phyloP scores from a whole-genome alignment of 1,140 invertebrate species.

The Helicorthomorpha holstii region DNA sequence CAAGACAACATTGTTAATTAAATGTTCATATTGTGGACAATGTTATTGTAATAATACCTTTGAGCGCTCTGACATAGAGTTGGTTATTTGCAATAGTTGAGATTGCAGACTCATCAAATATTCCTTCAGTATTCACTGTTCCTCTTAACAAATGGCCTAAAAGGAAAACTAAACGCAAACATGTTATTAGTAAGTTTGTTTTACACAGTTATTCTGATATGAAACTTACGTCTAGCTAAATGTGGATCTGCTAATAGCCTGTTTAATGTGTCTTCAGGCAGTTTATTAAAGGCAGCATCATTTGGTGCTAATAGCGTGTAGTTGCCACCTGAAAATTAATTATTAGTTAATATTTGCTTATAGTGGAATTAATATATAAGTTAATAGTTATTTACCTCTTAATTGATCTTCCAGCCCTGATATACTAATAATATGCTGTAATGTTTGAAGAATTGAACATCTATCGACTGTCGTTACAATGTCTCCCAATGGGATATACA shows the following conservation, averaged over 20 bases:
- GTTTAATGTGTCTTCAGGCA: neutral
- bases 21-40: neutral
- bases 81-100: neutral
- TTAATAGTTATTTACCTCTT: conserved; percentile 8
- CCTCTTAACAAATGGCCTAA: neutral
- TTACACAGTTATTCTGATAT: no score
- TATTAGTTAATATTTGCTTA: neutral
- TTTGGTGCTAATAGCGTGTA: conserved; percentile 69
- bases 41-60: neutral
- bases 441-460: conserved; percentile 17
- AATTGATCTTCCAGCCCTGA: conserved; percentile 12
- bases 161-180: neutral
- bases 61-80: neutral
- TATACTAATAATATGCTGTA: conserved; percentile 11
- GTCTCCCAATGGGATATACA: conserved; percentile 23
- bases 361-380: neutral
- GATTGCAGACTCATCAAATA: neutral
- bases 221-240: neutral
- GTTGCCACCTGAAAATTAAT: neutral
- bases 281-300: conserved; percentile 44
- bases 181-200: no score
- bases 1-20: neutral
- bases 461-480: conserved; percentile 16
- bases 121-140: neutral
- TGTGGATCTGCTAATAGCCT: neutral